Percentiles rank a stretch among this genome's conserved stretches.
These are phyloP conservation scores for Sebastes nivosus DNA, from an alignment of 2,797 vertebrate species.

Conservation along the genomic window DNA sequence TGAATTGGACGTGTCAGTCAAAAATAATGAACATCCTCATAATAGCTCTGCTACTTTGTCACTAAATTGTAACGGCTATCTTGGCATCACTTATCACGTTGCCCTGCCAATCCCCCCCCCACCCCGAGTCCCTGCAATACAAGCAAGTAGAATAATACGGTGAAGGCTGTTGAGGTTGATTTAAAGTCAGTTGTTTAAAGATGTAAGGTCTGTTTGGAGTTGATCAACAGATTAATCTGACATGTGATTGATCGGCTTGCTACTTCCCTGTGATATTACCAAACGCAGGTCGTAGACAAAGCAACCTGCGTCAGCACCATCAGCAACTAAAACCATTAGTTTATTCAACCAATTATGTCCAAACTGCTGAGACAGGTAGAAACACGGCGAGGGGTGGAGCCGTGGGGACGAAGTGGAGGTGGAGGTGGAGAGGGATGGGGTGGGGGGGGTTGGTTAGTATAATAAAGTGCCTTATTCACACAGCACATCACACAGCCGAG, in stretches of 20 bases:
- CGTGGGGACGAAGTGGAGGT: slow-evolving; percentile 8
- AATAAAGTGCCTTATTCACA: slow-evolving; percentile 57
- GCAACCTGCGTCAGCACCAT: slow-evolving; percentile 34
- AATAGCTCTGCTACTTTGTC: slow-evolving; percentile 41
- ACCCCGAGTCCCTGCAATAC: neutral
- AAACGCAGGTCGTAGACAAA: neutral
- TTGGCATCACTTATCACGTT: slow-evolving; percentile 10
- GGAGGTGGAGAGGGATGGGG: neutral
- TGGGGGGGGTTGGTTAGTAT: slow-evolving; percentile 17
- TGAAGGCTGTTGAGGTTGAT: neutral
- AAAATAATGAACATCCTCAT: slow-evolving; percentile 45
- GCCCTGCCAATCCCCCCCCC: neutral
- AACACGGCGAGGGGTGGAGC: slow-evolving; percentile 32
- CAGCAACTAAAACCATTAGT: slow-evolving; percentile 38
- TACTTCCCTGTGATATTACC: neutral
- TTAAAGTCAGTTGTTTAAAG: neutral
- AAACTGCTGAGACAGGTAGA: slow-evolving; percentile 58
- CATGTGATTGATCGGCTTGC: neutral
- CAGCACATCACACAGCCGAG: slow-evolving; percentile 41
- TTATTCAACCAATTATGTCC: slow-evolving; percentile 52
- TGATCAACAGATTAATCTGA: slow-evolving; percentile 16
- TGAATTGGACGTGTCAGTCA: slow-evolving; percentile 45
- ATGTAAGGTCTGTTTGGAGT: neutral
- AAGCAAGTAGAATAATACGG: neutral
- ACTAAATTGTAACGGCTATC: slow-evolving; percentile 33